Conservation (phyloP, 2,888 invertebrate genomes). For the Philhelius pedissequus region DNA sequence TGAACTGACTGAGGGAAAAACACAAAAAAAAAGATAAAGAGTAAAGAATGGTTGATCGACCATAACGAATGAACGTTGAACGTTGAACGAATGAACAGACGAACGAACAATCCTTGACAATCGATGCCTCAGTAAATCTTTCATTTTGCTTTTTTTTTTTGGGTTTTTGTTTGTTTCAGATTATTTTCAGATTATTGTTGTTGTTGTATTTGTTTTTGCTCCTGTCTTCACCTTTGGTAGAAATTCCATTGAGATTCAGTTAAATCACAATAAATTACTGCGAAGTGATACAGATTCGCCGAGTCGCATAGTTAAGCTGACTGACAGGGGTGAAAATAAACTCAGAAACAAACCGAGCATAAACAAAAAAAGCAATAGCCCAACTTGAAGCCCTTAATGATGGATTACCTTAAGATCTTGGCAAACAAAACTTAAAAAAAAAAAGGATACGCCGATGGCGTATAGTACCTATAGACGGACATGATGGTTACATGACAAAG, state of each 20-base stretch:
- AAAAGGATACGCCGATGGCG: neutral
- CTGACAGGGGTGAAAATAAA: constrained; percentile 60
- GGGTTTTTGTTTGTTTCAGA: neutral
- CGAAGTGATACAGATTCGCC: constrained; percentile 66
- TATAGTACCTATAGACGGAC: neutral
- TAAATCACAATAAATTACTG: constrained; percentile 68
- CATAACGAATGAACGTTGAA: constrained; percentile 68
- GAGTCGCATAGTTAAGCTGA: constrained; percentile 53
- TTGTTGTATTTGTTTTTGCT: constrained; percentile 45
- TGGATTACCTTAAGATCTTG: constrained; percentile 21
- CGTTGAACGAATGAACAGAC: constrained; percentile 65
- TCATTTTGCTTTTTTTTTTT: constrained; percentile 45
- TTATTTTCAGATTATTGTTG: constrained; percentile 17
- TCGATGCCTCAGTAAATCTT: constrained; percentile 68
- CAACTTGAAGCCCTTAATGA: neutral
- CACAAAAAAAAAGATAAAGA: constrained; percentile 11
- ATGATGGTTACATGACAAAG: neutral
- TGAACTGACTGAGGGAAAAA: constrained; percentile 38
- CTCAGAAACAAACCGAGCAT: constrained; percentile 13
- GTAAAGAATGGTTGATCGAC: constrained; percentile 65
- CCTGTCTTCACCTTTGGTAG: constrained; percentile 65
- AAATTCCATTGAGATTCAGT: constrained; percentile 68
- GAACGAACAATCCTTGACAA: constrained; percentile 69
- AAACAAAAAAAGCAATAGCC: neutral
- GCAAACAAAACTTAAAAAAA: neutral